Percentiles rank a stretch among this genome's conserved stretches.
Conservation (phyloP, 2,888 invertebrate genomes). For the Prosopocoilus inquinatus region DNA sequence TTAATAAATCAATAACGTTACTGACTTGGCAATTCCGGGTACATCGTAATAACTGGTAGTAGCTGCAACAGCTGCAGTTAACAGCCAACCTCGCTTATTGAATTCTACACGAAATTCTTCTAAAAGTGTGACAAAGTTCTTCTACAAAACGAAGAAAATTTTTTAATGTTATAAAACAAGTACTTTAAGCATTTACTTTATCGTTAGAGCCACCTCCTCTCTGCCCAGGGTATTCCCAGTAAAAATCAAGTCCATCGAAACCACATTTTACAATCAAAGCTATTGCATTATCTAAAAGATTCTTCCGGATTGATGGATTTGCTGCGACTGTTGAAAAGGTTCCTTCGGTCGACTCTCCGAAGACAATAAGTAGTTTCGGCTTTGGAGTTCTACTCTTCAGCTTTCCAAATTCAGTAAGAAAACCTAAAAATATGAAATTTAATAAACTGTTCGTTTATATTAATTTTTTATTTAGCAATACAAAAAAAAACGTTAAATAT, state of each 20-base stretch:
- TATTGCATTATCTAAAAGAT: slow-evolving; percentile 58
- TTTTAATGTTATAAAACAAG: too few relatives aligned
- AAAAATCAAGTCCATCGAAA: slow-evolving; percentile 70
- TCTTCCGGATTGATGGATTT: slow-evolving; percentile 48
- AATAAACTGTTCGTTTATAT: too few relatives aligned
- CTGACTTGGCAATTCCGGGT: slow-evolving; percentile 54
- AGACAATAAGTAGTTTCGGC: slow-evolving; percentile 43
- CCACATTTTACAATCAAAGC: slow-evolving; percentile 55
- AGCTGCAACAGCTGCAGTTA: slow-evolving; percentile 60
- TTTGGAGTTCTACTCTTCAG: neutral
- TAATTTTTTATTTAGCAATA: too few relatives aligned
- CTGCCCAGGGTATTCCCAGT: slow-evolving; percentile 69
- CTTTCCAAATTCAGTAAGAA: too few relatives aligned
- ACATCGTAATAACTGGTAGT: slow-evolving; percentile 57
- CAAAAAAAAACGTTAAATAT: too few relatives aligned
- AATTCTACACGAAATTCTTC: slow-evolving; percentile 57
- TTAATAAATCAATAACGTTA: too few relatives aligned
- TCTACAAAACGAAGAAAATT: neutral
- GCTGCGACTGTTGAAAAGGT: slow-evolving; percentile 51
- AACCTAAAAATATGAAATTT: too few relatives aligned
- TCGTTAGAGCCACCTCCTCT: slow-evolving; percentile 47
- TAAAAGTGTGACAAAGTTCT: slow-evolving; percentile 51
- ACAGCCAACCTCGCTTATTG: slow-evolving; percentile 52
- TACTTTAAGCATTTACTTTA: slow-evolving; percentile 25
- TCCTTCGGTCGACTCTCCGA: slow-evolving; percentile 68